These are phyloP conservation scores for Chamaea fasciata DNA, from an alignment of 2,113 vertebrate genomes.

Conservation along the genomic window DNA sequence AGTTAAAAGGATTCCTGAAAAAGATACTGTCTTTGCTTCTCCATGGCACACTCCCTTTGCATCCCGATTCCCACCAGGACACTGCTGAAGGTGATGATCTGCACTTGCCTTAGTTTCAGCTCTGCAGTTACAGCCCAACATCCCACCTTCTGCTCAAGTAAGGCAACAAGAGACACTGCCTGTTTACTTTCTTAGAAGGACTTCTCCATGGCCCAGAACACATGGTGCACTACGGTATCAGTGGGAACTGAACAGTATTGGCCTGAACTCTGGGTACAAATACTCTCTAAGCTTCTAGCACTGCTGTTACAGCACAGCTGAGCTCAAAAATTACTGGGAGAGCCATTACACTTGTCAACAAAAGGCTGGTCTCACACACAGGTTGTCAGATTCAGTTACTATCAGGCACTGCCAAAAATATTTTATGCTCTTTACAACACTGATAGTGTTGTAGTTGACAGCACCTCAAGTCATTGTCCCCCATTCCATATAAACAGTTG, in stretches of 20 bases:
- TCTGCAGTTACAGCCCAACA: accelerated
- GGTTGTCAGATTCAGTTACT: neutral
- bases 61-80: neutral
- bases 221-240: accelerated
- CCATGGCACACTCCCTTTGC: neutral
- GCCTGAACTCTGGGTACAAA: neutral
- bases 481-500: neutral
- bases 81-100: neutral
- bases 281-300: neutral
- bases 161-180: neutral
- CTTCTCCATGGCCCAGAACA: neutral
- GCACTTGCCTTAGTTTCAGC: neutral
- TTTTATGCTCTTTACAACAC: neutral
- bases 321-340: neutral
- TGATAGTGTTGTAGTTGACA: neutral
- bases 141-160: neutral
- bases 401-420: neutral
- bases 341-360: neutral
- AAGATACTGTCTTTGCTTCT: neutral
- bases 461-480: neutral
- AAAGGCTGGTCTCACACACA: neutral
- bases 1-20: neutral
- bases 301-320: neutral
- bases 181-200: neutral
- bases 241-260: neutral